Evolutionary conservation across 1,140 invertebrate genomes (phyloP), one percentile per base, ranked within the genome.

Genomic region (Drosophila elegans): DNA sequence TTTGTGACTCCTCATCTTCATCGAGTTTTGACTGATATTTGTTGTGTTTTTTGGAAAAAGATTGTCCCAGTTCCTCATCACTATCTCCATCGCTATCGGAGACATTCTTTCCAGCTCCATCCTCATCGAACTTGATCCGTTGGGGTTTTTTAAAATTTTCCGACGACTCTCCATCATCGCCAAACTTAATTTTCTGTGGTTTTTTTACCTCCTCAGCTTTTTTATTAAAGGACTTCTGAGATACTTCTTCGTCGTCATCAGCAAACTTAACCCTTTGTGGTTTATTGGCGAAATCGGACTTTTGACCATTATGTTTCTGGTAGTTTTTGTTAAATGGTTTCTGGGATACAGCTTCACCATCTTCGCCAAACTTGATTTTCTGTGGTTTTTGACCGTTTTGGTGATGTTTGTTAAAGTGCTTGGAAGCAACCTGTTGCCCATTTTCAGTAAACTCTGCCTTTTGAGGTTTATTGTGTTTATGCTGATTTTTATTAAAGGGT

Each of bases 321-420:
- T 73, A 61, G 16, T 74, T 59, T 71, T 67, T 53, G 3, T 45
- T 49, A 0, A 55, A 29, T 9, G 61, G 11, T 3, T 74, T 72
- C 11, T 66, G 68, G 36, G 29, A 3, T 21, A 78, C 32, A 7
- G 76, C 72, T 53, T 91, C 80, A 12, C 85, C 91, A 1, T 91
- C 76, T 11, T 92, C 91, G 16, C 74, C 78, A 11, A 92, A 92
- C 0, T 90, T 59, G 21, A 92, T 89, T 57, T 91, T 92, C 27
- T 92, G n/a, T 13, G 54, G n/a, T 34, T 63, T 38, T 57, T 46
- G 54, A 6, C 29, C 74, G 42, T 39, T 44, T 21, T 36, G 34
- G 13, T 41, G 46, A 11, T 44, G 16, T 13, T 57, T 44, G 38
- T 39, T 54, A 1, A 29, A 39, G 11, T 44, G 3, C 11, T 64